A percentile compares a stretch with the other conserved stretches of the same genome.
These are phyloP conservation scores for Corydoras sp. DNA, from an alignment of 2,113 vertebrate species.

Conservation along the genomic window DNA sequence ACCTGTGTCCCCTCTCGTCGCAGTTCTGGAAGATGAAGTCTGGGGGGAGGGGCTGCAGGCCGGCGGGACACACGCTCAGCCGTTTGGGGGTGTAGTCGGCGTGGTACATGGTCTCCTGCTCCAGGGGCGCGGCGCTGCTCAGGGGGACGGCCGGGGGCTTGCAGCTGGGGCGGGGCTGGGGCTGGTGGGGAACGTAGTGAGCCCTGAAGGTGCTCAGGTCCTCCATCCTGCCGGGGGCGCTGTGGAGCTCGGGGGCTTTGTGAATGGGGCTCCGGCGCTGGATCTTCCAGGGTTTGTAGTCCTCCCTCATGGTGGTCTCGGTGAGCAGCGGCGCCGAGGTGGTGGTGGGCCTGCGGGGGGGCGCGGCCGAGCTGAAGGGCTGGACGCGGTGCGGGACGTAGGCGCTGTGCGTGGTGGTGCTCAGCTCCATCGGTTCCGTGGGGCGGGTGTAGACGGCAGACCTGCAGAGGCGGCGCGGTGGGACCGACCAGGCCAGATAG, in stretches of 20 bases:
- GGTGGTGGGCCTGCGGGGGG: constrained; percentile 47
- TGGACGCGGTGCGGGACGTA: constrained; percentile 57
- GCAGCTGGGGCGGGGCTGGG: constrained; percentile 60
- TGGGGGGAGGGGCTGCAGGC: constrained; percentile 48
- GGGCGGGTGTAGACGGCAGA: constrained; percentile 58
- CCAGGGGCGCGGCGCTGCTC: constrained; percentile 53
- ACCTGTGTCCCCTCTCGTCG: constrained; percentile 68
- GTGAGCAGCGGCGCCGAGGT: constrained; percentile 66
- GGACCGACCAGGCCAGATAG: constrained; percentile 67
- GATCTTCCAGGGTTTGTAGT: constrained; percentile 67
- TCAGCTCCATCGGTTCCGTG: constrained; percentile 62
- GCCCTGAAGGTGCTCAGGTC: constrained; percentile 72
- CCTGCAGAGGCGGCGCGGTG: constrained; percentile 48
- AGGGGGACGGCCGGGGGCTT: constrained; percentile 52
- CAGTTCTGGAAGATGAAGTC: constrained; percentile 69
- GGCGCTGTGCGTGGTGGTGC: constrained; percentile 62
- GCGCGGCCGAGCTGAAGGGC: constrained; percentile 59
- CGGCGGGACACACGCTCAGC: constrained; percentile 66
- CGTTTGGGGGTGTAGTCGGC: constrained; percentile 67
- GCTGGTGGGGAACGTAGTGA: constrained; percentile 66
- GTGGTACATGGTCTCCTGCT: constrained; percentile 65
- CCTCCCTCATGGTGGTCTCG: constrained; percentile 70
- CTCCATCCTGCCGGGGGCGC: constrained; percentile 66
- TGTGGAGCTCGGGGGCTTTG: constrained; percentile 44
- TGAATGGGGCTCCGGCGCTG: constrained; percentile 55